Conservation (phyloP, 2,113 vertebrate species). For the Oncorhynchus tshawytscha region DNA sequence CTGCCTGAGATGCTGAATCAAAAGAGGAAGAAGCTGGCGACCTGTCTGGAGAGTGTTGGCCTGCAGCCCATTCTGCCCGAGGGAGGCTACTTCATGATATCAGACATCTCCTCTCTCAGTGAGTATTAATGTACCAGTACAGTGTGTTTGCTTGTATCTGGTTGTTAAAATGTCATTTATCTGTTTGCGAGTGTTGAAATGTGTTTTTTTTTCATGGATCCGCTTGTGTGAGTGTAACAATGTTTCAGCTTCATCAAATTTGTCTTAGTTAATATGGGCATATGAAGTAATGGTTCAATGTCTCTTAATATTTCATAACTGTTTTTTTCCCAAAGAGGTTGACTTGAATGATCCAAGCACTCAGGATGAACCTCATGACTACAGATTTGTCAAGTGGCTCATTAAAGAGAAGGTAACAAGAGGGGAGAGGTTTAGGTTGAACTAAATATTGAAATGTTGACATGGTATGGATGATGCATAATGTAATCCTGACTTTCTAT, state of each 20-base stretch:
- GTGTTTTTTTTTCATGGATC: neutral
- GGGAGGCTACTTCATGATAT: conserved; percentile 89
- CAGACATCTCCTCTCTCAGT: conserved; percentile 88
- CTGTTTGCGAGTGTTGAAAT: neutral
- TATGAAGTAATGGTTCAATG: neutral
- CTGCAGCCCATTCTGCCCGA: conserved; percentile 83
- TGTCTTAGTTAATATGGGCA: neutral
- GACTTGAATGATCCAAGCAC: conserved; percentile 68
- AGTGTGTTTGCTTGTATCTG: neutral
- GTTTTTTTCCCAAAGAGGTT: conserved; percentile 67
- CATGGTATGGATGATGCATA: neutral
- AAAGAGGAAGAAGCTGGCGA: conserved; percentile 77
- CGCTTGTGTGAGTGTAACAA: neutral
- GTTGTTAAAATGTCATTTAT: neutral
- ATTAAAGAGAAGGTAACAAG: conserved; percentile 83
- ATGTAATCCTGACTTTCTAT: neutral
- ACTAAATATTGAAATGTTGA: neutral
- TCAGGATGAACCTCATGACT: conserved; percentile 73
- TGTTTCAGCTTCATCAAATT: neutral
- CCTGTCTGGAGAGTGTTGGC: conserved; percentile 76
- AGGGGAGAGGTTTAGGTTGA: neutral
- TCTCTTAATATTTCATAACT: neutral
- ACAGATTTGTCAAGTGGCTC: conserved; percentile 88
- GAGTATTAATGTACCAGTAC: conserved; percentile 55
- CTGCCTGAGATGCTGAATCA: conserved; percentile 72